Evolutionary conservation across 64 coral and sea anemone genomes (phyloP).

Genomic region (Actinia equina): DNA sequence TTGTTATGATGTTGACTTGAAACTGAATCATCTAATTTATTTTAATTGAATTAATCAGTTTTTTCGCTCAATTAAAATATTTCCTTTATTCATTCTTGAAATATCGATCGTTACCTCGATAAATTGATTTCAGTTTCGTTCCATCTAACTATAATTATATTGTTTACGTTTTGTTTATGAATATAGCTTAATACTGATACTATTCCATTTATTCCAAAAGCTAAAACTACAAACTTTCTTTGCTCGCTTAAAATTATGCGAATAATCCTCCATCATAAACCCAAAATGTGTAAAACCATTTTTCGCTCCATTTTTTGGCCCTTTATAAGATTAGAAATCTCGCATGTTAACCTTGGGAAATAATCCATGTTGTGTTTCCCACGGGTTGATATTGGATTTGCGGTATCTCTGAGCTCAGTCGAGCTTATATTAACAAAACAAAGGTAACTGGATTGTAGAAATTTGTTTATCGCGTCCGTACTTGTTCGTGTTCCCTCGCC

Average conservation of each 20-base stretch:
- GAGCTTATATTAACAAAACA: neutral
- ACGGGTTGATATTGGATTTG: neutral
- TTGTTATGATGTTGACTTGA: too few relatives aligned
- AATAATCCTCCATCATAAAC: neutral
- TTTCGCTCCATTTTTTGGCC: neutral
- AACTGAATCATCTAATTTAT: too few relatives aligned
- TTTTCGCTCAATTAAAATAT: too few relatives aligned
- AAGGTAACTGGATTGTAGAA: neutral
- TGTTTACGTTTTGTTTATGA: neutral
- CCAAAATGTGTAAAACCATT: neutral
- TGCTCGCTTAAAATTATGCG: neutral
- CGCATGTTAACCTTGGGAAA: neutral
- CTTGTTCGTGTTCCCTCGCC: neutral
- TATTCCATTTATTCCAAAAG: neutral
- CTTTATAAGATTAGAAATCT: neutral
- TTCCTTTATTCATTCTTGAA: too few relatives aligned
- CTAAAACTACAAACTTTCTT: neutral
- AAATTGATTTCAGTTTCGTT: neutral
- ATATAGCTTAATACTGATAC: neutral
- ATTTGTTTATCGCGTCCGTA: neutral
- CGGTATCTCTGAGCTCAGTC: neutral
- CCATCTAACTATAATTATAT: neutral
- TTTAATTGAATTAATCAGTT: too few relatives aligned
- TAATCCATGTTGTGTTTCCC: neutral
- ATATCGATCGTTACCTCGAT: too few relatives aligned